Evolutionary conservation across 2,797 vertebrate species (phyloP), one percentile per base, ranked within the genome.

Genomic region (Melanotaenia nigrans): DNA sequence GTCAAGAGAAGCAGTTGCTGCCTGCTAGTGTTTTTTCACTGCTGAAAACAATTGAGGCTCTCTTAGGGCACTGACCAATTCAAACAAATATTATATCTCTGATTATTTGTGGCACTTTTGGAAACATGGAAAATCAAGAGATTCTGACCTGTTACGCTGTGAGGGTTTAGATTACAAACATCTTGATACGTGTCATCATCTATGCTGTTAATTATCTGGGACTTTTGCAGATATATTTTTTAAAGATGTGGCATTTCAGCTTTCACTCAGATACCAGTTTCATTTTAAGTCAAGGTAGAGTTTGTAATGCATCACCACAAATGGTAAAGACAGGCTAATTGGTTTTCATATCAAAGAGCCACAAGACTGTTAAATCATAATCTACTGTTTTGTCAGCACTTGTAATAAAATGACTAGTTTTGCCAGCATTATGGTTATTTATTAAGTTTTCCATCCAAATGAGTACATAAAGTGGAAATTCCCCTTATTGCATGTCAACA

Each of bases 381-480:
- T 60, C 16, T 54, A 14, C 25, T 73, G 45, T 56, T 86, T 49
- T 85, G 74, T 85, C 49, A 70, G 22, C 9, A 32, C 28, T 40
- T 71, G 32, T 32, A 22, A 13, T 49, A 73, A 77, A 77, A 76
- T 65, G 13, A 75, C 13, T 69, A n/a, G 47, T 45, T 78, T 61
- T 70, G 58, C 71, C 51, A 65, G 68, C 57, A 55, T 73, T 61
- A 63, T 73, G 28, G 2, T 55, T 32, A 71, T 61, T 73, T 62
- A n/a, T 58, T 59, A 30, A 59, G 18, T 79, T 24, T 73, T 9
- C 24, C 59, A 38, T 53, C 14, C 28, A 60, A 20, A 12, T 22
- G 36, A 53, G 7, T 58, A 58, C 63, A 81, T 7, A 71, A 11
- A 69, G 54, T 16, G 81, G 87, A 91, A 92, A 87, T 72, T 65